Evolutionary conservation across 2,797 vertebrate species (phyloP).

Genomic region (Manis pentadactyla): DNA sequence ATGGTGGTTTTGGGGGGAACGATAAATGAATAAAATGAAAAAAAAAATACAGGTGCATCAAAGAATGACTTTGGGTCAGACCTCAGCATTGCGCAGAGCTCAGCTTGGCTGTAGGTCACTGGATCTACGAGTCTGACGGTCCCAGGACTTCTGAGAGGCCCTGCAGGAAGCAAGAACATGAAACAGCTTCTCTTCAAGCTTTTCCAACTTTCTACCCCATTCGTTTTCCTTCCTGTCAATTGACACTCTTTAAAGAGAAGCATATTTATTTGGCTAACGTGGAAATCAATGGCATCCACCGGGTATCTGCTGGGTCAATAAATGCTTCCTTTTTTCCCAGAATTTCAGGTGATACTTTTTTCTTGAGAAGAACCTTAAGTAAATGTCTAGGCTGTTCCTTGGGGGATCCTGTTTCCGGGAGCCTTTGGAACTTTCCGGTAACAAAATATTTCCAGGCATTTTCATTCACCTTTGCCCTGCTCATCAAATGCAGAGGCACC

Average conservation of each 20-base stretch:
- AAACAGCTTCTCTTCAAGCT: background rate
- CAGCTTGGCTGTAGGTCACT: background rate
- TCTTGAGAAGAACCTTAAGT: conserved; percentile 5
- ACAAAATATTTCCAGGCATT: conserved; percentile 78
- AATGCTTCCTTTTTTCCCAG: conserved; percentile 69
- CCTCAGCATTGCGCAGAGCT: background rate
- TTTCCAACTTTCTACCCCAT: conserved; percentile 60
- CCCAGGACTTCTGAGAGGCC: background rate
- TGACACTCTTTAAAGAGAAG: conserved; percentile 78
- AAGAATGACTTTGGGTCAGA: background rate
- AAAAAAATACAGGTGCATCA: background rate
- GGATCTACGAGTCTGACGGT: background rate
- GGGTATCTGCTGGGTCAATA: conserved; percentile 69
- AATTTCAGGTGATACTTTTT: conserved; percentile 68
- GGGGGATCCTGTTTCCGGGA: conserved; percentile 45
- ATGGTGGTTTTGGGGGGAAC: background rate
- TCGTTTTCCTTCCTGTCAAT: conserved; percentile 44
- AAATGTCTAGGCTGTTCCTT: conserved; percentile 50
- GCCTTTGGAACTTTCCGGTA: conserved; percentile 78
- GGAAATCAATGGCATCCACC: conserved; percentile 78
- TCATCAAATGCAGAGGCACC: conserved; percentile 78
- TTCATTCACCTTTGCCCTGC: conserved; percentile 81
- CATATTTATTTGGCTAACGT: conserved; percentile 73
- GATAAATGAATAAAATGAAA: background rate
- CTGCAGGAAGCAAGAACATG: too few species aligned